phyloP scores from a whole-genome alignment of 2,797 vertebrate species.

The Molossus molossus region DNA sequence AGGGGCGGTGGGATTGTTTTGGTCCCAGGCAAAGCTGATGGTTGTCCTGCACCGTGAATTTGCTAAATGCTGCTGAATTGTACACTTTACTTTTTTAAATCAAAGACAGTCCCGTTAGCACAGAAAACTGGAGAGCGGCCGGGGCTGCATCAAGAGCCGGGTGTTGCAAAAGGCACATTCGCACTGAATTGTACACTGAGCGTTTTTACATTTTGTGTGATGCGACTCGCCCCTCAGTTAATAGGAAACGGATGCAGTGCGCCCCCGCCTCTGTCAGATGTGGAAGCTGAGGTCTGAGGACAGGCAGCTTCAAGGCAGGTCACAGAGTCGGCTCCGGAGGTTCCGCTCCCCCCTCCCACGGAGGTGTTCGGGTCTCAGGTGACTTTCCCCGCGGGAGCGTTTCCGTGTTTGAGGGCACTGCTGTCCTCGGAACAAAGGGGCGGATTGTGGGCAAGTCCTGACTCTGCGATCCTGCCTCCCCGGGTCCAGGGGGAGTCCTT shows the following conservation, averaged over 20 bases:
- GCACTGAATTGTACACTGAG: neutral
- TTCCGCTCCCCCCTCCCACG: neutral
- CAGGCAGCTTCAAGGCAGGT: neutral
- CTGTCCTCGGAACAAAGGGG: conserved; percentile 60
- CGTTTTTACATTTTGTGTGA: neutral
- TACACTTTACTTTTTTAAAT: neutral
- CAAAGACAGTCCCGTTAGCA: neutral
- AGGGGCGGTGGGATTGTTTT: neutral
- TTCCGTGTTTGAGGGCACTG: conserved; percentile 13
- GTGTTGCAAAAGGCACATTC: neutral
- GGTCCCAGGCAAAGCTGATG: neutral
- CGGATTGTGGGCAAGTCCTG: neutral
- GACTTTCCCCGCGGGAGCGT: neutral
- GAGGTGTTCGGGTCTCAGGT: conserved; percentile 44
- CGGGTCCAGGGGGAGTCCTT: neutral
- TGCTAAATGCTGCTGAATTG: neutral
- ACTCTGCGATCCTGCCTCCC: neutral
- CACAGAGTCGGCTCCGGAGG: neutral
- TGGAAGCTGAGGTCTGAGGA: conserved; percentile 35
- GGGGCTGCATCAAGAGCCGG: neutral
- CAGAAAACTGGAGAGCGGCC: neutral
- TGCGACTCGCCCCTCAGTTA: neutral
- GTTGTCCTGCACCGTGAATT: neutral
- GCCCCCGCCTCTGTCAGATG: neutral
- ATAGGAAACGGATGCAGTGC: neutral